Base-by-base conservation (phyloP, 2,888 invertebrate genomes). In the Nymphalis polychloros region DNA sequence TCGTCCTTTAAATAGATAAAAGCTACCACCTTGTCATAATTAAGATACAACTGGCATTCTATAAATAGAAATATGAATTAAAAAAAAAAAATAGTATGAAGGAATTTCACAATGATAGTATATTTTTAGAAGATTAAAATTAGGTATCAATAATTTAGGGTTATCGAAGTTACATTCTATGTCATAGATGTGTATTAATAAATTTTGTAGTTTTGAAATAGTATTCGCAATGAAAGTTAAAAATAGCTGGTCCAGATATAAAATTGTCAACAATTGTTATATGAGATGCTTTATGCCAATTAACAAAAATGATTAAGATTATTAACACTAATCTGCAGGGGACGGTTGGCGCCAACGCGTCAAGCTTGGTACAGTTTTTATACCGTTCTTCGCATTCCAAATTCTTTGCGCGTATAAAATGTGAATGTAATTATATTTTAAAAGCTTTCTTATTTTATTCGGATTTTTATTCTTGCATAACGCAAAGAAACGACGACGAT, bases 211-310 rank as follows among this genome's bases (percentile, higher is more conserved):
- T 31, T 48, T 53, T 53, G 20, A 23, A 47, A 50, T 59, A 53
- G 8, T 5, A 27, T 67, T 71, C 62, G 69, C 67, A 65, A 31
- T 64, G 53, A 35, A 63, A 66, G 68, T 72, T 88, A 86, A 81
- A 87, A 85, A 87, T 89, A 89, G 81, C 77, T 77, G 86, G 75
- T 82, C 85, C 83, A 86, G 82, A 84, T 83, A 81, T 81, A 84
- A 85, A 86, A 83, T 81, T 85, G 82, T 83, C 75, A 74, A 77
- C 85, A 89, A 88, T 90, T 87, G 84, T 74, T 76, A 78, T 78
- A 81, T 81, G 84, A 82, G 78, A 74, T 71, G 80, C 79, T 84
- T 80, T 81, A 79, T 83, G 81, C 83, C 83, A 90, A 90, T 91
- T 90, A 89, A 88, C 80, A 84, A 89, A 90, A 88, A 77, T 79